A percentile compares a stretch with the other conserved stretches of the same genome.
These are phyloP conservation scores for Atethmia centrago DNA, from an alignment of 2,888 invertebrate species.

Conservation along the genomic window DNA sequence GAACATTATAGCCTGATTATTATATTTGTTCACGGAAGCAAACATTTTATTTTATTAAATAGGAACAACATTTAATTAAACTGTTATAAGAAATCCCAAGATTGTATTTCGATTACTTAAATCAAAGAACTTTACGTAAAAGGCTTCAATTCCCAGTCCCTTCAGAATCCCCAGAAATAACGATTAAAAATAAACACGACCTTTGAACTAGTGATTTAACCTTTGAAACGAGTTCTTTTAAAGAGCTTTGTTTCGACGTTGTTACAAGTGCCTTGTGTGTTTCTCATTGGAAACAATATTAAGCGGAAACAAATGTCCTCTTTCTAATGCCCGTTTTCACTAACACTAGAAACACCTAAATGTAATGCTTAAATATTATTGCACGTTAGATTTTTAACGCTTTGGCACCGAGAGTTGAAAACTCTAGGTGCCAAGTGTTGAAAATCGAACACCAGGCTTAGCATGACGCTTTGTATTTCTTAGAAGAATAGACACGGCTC, in stretches of 20 bases:
- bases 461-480: no score
- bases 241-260: no score
- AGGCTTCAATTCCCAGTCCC: neutral
- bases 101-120: constrained; percentile 3
- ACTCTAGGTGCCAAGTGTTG: no score
- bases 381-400: no score
- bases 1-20: no score
- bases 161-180: neutral
- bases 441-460: no score
- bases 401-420: no score
- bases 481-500: no score
- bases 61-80: neutral
- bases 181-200: constrained; percentile 22
- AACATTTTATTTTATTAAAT: neutral
- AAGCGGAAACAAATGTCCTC: neutral
- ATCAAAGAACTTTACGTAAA: neutral
- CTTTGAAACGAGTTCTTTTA: neutral
- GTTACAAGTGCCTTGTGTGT: no score
- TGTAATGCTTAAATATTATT: no score
- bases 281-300: neutral
- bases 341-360: neutral
- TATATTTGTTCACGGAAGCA: neutral
- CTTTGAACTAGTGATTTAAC: neutral
- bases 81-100: neutral
- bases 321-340: neutral